Evolutionary conservation across 2,797 vertebrate genomes (phyloP).

Genomic region (Crenichthys baileyi): DNA sequence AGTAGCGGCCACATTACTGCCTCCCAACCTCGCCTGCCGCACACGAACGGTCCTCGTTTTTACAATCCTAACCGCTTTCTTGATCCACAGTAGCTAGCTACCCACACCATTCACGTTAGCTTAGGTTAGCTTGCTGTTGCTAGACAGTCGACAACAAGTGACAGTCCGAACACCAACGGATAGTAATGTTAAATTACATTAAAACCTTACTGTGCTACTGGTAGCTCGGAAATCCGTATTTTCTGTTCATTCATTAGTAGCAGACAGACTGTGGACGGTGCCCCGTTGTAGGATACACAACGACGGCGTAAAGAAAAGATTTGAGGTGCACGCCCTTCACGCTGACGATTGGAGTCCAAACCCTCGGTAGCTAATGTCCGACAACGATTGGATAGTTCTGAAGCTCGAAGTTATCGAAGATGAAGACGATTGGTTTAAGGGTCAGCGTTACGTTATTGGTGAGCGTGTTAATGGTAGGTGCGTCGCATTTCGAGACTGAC

Average conservation of each 20-base stretch:
- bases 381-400: slow-evolving; percentile 54
- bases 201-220: slow-evolving; percentile 63
- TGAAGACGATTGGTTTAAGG: slow-evolving; percentile 53
- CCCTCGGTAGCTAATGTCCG: slow-evolving; percentile 19
- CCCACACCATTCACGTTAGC: slow-evolving; percentile 53
- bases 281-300: slow-evolving; percentile 57
- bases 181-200: neutral
- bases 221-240: slow-evolving; percentile 51
- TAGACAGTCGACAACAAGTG: slow-evolving; percentile 27
- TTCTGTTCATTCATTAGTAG: slow-evolving; percentile 57
- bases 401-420: slow-evolving; percentile 42
- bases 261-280: slow-evolving; percentile 40
- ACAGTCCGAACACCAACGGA: neutral
- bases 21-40: slow-evolving; percentile 19
- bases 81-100: slow-evolving; percentile 72
- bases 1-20: slow-evolving; percentile 12
- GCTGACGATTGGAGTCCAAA: slow-evolving; percentile 71
- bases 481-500: slow-evolving; percentile 48
- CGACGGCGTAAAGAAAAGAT: slow-evolving; percentile 76
- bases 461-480: slow-evolving; percentile 32
- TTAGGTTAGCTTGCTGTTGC: slow-evolving; percentile 31
- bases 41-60: slow-evolving; percentile 18
- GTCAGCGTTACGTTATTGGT: slow-evolving; percentile 7
- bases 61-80: slow-evolving; percentile 55
- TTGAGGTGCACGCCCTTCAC: slow-evolving; percentile 75